phyloP scores from a whole-genome alignment of 2,797 vertebrate species.

The Coendou prehensilis region DNA sequence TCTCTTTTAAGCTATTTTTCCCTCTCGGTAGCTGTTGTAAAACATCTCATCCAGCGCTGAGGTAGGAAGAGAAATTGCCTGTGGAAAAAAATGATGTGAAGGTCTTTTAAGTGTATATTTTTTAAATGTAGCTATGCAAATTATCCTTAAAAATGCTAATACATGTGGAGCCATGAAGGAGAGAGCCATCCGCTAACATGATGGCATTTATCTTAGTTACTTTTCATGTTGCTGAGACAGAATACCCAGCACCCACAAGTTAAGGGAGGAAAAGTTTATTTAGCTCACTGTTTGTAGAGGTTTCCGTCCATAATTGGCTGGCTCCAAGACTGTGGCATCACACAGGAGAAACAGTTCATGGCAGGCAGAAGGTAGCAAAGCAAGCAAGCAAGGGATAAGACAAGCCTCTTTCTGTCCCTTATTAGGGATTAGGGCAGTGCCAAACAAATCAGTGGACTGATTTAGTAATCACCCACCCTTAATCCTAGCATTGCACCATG shows the following conservation, averaged over 20 bases:
- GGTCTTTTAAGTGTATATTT: slow-evolving; percentile 24
- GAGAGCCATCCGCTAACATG: not conserved
- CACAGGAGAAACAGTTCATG: not conserved
- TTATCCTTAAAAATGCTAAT: slow-evolving; percentile 14
- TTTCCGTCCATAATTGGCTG: not conserved
- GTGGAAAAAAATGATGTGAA: not conserved
- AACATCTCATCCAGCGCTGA: slow-evolving; percentile 49
- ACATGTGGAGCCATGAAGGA: not conserved
- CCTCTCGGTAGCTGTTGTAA: not conserved
- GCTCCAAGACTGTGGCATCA: not conserved
- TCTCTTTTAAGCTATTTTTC: slow-evolving; percentile 2
- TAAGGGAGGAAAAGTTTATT: not conserved
- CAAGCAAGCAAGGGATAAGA: too few species aligned
- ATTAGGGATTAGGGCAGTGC: too few species aligned
- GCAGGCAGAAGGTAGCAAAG: too few species aligned
- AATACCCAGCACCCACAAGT: not conserved
- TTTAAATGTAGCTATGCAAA: not conserved
- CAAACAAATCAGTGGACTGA: not conserved
- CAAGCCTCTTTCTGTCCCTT: too few species aligned
- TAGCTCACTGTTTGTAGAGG: not conserved
- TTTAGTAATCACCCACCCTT: not conserved
- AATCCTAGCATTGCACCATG: not conserved
- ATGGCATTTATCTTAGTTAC: not conserved
- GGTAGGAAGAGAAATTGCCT: slow-evolving; percentile 11
- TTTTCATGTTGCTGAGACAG: not conserved